These are phyloP conservation scores for Pristionchus arcanus DNA, from an alignment of 2,888 invertebrate species.

Conservation along the genomic window DNA sequence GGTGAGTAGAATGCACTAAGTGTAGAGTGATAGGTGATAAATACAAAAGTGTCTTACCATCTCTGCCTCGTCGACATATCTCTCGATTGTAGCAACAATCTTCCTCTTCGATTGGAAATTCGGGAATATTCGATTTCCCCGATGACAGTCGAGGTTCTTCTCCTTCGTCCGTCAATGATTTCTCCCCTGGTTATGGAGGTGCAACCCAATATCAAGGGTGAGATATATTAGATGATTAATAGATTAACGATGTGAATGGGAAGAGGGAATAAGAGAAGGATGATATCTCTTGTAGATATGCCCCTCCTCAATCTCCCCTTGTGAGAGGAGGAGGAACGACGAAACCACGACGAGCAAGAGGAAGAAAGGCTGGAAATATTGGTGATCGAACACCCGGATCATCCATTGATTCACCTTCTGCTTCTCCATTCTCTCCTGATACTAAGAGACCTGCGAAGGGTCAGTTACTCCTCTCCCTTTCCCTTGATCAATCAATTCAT, in stretches of 20 bases:
- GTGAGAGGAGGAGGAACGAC: slow-evolving; percentile 13
- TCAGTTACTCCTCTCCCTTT: background rate
- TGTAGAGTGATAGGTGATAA: background rate
- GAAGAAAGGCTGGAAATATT: slow-evolving; percentile 39
- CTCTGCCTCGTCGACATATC: background rate
- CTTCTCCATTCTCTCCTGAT: slow-evolving; percentile 22
- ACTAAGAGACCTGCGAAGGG: slow-evolving; percentile 29
- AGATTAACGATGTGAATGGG: background rate
- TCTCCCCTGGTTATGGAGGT: slow-evolving; percentile 5
- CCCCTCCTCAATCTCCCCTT: slow-evolving; percentile 29
- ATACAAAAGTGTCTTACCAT: background rate
- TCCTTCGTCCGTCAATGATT: slow-evolving; percentile 20
- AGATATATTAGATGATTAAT: background rate
- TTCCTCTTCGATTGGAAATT: background rate
- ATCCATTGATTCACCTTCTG: slow-evolving; percentile 44
- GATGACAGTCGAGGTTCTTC: slow-evolving; percentile 40
- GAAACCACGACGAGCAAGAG: slow-evolving; percentile 7
- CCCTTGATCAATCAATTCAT: background rate
- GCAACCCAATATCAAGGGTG: background rate
- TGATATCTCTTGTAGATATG: slow-evolving; percentile 27
- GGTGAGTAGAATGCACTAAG: background rate
- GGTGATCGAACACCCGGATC: slow-evolving; percentile 50
- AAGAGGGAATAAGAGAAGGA: background rate
- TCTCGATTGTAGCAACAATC: slow-evolving; percentile 26
- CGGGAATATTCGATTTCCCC: slow-evolving; percentile 38